Evolutionary conservation across 2,888 invertebrate species (phyloP), one percentile per base, ranked within the genome.

Genomic region (Drosophila paramelanica): DNA sequence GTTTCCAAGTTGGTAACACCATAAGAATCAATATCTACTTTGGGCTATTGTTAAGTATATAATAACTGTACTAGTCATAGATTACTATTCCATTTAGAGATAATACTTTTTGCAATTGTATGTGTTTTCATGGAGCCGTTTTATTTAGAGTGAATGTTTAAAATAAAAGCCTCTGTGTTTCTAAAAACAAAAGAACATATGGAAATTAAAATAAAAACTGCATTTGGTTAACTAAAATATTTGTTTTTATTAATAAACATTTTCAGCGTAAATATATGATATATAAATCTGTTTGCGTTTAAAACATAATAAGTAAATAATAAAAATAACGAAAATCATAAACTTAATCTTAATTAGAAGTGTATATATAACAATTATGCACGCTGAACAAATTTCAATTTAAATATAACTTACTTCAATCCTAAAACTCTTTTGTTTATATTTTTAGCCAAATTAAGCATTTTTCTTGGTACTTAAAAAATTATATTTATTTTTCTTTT

Each of bases 1-100:
- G 14, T 3, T 20, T 31, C 14, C 33, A 23, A 39, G 36, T 39
- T 17, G 33, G 49, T 27, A 27, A 59, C 70, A 81, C 79, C 74
- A 83, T 81, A 83, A 87, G 62, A 77, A 81, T 86, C 91, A 91
- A 88, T 91, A 91, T 91, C 91, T 88, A 91, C 91, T 91, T 91
- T 91, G 91, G 91, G 87, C 91, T 91, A 91, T 91, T 91, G 91
- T 77, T 81, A 62, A 73, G 70, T 78, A 74, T 66, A 71, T 73
- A 64, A 53, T 77, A 81, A 67, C 69, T 66, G 53, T 67, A 73
- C 70, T 78, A 73, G 67, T 67, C 67, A 72, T 86, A 78, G 73
- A 70, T 79, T 75, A 73, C 68, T 74, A 76, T 81, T 75, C 36
- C 62, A 62, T 66, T 65, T 75, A 49, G 61, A 67, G 47, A 61